Evolutionary conservation across 1,140 invertebrate genomes (phyloP).

Genomic region (Mesaphorura yosii): DNA sequence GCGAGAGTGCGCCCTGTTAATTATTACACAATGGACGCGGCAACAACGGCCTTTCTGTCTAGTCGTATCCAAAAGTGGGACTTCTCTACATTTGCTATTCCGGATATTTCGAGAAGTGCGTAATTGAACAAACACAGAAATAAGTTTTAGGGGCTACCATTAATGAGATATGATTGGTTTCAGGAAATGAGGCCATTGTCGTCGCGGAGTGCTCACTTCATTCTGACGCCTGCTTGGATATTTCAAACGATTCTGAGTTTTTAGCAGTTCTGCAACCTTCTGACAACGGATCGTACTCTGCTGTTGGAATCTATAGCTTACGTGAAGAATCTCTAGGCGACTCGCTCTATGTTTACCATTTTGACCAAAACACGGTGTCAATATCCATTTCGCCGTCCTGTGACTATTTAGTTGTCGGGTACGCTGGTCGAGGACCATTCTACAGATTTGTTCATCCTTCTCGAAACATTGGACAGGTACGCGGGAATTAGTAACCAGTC

Average conservation of each 20-base stretch:
- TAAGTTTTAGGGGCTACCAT: neutral
- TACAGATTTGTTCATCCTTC: slow-evolving; percentile 30
- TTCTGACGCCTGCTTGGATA: slow-evolving; percentile 28
- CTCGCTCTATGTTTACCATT: slow-evolving; percentile 25
- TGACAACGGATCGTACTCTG: slow-evolving; percentile 26
- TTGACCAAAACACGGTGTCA: slow-evolving; percentile 23
- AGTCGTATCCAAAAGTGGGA: slow-evolving; percentile 31
- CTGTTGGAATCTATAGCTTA: slow-evolving; percentile 30
- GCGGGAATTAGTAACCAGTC: neutral
- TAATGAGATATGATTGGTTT: neutral
- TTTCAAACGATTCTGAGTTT: slow-evolving; percentile 25
- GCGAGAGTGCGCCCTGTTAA: slow-evolving; percentile 22
- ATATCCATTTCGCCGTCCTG: slow-evolving; percentile 25
- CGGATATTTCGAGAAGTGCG: slow-evolving; percentile 25
- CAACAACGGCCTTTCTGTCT: slow-evolving; percentile 30
- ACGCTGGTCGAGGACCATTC: slow-evolving; percentile 28
- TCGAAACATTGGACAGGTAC: slow-evolving; percentile 27
- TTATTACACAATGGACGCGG: slow-evolving; percentile 30
- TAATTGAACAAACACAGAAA: neutral
- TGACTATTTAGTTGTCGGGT: slow-evolving; percentile 30
- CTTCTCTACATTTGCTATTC: slow-evolving; percentile 26
- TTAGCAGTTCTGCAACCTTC: slow-evolving; percentile 28
- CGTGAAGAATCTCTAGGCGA: slow-evolving; percentile 26
- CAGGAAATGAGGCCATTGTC: slow-evolving; percentile 16
- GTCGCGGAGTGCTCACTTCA: slow-evolving; percentile 28